Evolutionary conservation across 2,113 vertebrate genomes (phyloP), one percentile per base, ranked within the genome.

Genomic region (Heterocephalus glaber): DNA sequence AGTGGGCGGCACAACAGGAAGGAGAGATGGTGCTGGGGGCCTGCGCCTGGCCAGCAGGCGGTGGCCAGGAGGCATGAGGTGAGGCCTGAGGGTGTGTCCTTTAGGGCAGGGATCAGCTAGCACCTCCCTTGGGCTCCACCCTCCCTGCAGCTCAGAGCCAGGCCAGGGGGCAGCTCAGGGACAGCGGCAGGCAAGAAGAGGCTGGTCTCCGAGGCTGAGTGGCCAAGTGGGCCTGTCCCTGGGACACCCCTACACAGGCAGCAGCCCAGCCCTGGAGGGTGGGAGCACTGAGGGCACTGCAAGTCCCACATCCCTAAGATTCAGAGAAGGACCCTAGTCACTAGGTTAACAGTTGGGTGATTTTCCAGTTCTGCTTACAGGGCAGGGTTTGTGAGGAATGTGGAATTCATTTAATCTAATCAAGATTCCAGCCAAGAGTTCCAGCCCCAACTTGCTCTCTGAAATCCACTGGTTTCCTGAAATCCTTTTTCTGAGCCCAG

Each of bases 391-490:
- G 2, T 26, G 41, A 44, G 5, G 41, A 47, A 28, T 44, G 44
- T 24, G 26, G 33, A 0, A 0, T 6, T 17, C 3, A 0, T 20
- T 38, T 11, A 33, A 52, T 8, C 33, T 28, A 16, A 58, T 28
- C n/a, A 58, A 10, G 65, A 14, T 38, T 44, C 28, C 3, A 33
- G 33, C 56, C 33, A 13, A 28, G 56, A 56, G 63, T 20, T 58
- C 89, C 72, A 47, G 54, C 30, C 63, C 63, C 2, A n/a, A 20
- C 61, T 33, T 11, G 44, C 47, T 38, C 17, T n/a, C 17, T 24
- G 9, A 17, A 89, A 49, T 77, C 70, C 49, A 1, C 33, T 52
- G 16, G 14, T 22, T 17, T 24, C 60, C 41, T 33, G 49, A 49
- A 63, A 38, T 26, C 16, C 35, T 81, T n/a, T 35, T n/a, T 49